Conservation (phyloP, 2,888 invertebrate species). For the Euspilapteryx auroguttella region DNA sequence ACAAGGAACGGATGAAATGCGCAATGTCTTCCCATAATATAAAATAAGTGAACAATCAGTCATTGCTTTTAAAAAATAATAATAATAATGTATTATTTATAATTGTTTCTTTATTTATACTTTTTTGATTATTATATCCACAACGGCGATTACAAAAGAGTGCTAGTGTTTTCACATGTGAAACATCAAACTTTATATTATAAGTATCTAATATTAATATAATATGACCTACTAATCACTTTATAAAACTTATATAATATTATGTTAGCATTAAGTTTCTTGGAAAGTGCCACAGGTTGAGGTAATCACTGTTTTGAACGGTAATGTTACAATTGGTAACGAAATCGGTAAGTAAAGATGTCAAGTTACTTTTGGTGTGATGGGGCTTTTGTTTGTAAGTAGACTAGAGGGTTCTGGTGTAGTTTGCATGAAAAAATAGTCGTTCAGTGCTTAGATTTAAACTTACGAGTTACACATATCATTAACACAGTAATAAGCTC, state of each 20-base stretch:
- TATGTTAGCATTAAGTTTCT: constrained; percentile 30
- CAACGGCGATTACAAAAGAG: constrained; percentile 52
- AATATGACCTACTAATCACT: constrained; percentile 48
- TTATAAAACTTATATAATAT: constrained; percentile 33
- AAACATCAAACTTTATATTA: constrained; percentile 40
- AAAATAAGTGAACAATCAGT: constrained; percentile 43
- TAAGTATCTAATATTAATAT: constrained; percentile 49
- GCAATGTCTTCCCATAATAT: constrained; percentile 63
- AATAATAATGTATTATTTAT: constrained; percentile 44
- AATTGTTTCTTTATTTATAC: constrained; percentile 16
- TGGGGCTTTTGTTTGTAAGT: too few relatives aligned
- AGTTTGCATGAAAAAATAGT: too few relatives aligned
- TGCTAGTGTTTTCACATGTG: constrained; percentile 63
- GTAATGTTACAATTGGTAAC: constrained; percentile 32
- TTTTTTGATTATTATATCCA: constrained; percentile 37
- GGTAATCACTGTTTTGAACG: constrained; percentile 29
- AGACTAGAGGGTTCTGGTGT: too few relatives aligned
- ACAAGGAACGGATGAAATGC: constrained; percentile 62
- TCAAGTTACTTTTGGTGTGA: too few relatives aligned
- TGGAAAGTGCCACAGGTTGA: constrained; percentile 42
- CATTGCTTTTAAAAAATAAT: too few relatives aligned
- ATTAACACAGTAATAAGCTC: too few relatives aligned
- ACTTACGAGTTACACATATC: too few relatives aligned
- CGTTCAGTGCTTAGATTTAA: too few relatives aligned
- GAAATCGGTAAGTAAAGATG: constrained; percentile 33